These are phyloP conservation scores for Diplosoma virens DNA, from an alignment of 23 tunicate genomes.

Conservation along the genomic window DNA sequence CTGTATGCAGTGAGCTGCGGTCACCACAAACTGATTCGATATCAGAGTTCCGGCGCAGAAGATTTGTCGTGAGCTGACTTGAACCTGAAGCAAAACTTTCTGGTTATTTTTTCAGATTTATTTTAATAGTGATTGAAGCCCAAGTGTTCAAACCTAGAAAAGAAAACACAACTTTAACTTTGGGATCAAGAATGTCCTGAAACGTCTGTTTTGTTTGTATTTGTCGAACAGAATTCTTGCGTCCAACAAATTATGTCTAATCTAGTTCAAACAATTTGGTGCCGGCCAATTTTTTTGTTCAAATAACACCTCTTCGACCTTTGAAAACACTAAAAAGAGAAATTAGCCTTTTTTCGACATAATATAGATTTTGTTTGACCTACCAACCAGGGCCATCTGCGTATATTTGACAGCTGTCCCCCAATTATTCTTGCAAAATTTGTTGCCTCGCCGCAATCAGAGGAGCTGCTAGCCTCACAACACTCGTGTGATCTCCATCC, in stretches of 20 bases:
- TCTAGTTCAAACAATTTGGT: too few species aligned
- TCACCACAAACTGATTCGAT: conserved; percentile 2
- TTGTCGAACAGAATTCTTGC: too few species aligned
- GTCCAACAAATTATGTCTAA: too few species aligned
- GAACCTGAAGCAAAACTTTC: conserved; percentile 2
- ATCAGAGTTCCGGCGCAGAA: conserved; percentile 29
- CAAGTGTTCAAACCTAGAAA: too few species aligned
- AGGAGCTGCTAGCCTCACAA: background rate
- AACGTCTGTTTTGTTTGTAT: too few species aligned
- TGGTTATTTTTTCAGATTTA: background rate
- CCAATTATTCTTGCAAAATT: conserved; percentile 16
- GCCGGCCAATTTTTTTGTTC: background rate
- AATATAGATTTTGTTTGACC: background rate
- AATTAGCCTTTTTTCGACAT: too few species aligned
- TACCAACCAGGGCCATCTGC: conserved; percentile 46
- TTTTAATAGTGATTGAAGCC: too few species aligned
- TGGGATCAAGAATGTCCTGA: too few species aligned
- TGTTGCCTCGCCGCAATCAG: conserved; percentile 2
- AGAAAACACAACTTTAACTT: too few species aligned
- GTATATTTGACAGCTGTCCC: background rate
- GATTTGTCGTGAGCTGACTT: background rate
- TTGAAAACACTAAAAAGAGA: too few species aligned
- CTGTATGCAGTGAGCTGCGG: conserved; percentile 35
- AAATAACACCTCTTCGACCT: too few species aligned
- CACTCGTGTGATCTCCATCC: conserved; percentile 21